A percentile compares a stretch with the other conserved stretches of the same genome.
phyloP scores from a whole-genome alignment of 2,113 vertebrate genomes.

The Gopherus flavomarginatus region DNA sequence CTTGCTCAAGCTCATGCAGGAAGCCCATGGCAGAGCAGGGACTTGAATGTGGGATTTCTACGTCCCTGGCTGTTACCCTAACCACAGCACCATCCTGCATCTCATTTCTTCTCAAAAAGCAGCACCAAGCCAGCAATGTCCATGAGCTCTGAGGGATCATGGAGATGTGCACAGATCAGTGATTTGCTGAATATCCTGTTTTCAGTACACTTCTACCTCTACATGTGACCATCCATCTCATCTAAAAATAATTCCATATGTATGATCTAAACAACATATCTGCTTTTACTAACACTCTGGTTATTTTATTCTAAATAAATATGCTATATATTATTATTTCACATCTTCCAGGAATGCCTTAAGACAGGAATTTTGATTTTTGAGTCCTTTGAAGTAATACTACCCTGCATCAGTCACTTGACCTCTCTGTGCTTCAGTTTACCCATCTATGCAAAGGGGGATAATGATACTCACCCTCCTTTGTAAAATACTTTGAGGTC shows the following conservation, averaged over 20 bases:
- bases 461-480: not conserved
- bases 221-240: not conserved
- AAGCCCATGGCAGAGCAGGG: not conserved
- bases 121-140: not conserved
- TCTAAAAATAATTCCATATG: accelerated
- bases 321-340: not conserved
- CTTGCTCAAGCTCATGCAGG: not conserved
- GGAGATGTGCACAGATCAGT: not conserved
- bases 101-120: not conserved
- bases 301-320: not conserved
- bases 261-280: not conserved
- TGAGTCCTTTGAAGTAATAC: not conserved
- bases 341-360: not conserved
- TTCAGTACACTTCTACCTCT: not conserved
- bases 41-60: not conserved
- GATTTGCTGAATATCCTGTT: not conserved
- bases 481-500: not conserved
- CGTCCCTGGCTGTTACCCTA: not conserved
- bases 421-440: not conserved
- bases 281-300: not conserved
- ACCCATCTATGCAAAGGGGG: not conserved
- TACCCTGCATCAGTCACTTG: not conserved
- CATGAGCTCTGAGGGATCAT: accelerated
- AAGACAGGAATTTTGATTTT: not conserved
- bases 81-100: not conserved